Conservation (phyloP, 2,888 invertebrate species). For the Dolichopus griseipennis region DNA sequence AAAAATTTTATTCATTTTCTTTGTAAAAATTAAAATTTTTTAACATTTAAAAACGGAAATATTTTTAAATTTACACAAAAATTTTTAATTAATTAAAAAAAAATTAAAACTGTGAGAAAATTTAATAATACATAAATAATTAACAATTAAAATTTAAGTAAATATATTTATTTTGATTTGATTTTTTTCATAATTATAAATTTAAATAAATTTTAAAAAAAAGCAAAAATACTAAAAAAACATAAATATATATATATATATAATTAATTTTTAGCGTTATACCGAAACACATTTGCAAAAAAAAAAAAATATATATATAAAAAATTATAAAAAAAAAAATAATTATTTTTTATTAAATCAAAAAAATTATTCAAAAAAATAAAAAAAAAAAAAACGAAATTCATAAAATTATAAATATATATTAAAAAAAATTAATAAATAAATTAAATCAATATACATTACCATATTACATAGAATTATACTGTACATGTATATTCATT, state of each 20-base stretch:
- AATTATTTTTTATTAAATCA: conserved; percentile 13
- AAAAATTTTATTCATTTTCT: conserved; percentile 21
- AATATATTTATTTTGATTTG: too few relatives aligned
- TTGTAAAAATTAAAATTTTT: conserved; percentile 21
- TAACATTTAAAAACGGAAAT: conserved; percentile 12
- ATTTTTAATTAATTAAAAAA: not conserved
- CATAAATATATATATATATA: too few relatives aligned
- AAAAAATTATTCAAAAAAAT: conserved; percentile 13
- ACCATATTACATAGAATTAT: too few relatives aligned
- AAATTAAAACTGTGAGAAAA: conserved; percentile 14
- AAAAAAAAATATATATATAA: conserved; percentile 13
- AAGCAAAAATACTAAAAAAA: conserved; percentile 12
- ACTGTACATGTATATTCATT: too few relatives aligned
- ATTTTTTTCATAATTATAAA: not conserved
- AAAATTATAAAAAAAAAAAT: conserved; percentile 13
- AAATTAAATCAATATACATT: not conserved
- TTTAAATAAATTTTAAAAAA: conserved; percentile 14
- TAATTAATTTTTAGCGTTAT: not conserved
- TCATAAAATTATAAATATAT: conserved; percentile 19
- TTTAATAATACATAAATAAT: conserved; percentile 13
- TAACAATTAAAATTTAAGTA: not conserved
- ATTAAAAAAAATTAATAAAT: not conserved
- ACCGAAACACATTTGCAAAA: conserved; percentile 10
- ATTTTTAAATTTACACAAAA: not conserved
- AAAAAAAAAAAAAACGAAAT: conserved; percentile 16